Percentiles rank a stretch among this genome's conserved stretches.
These are phyloP conservation scores for Aradus depressus DNA, from an alignment of 2,888 invertebrate genomes.

Conservation along the genomic window DNA sequence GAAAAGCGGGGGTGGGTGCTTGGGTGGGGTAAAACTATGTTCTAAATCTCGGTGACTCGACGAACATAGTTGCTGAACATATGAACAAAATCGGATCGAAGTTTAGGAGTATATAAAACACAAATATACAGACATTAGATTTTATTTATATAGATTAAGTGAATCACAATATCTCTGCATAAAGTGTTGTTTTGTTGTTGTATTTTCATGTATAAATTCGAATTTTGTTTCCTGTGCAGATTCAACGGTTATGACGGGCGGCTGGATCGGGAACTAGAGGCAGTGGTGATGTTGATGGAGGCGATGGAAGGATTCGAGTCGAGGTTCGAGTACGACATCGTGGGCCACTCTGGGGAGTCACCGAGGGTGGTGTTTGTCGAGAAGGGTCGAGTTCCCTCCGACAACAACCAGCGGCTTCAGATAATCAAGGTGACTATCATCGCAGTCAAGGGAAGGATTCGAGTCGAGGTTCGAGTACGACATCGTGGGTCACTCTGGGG, in stretches of 20 bases:
- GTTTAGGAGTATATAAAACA: too few relatives aligned
- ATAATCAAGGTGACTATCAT: conserved; percentile 54
- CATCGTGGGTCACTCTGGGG: conserved; percentile 89
- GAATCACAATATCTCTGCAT: too few relatives aligned
- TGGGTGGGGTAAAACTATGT: too few relatives aligned
- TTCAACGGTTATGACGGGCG: conserved; percentile 93
- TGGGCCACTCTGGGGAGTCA: conserved; percentile 89
- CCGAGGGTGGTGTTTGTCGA: conserved; percentile 58
- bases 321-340: conserved; percentile 82
- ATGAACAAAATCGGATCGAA: too few relatives aligned
- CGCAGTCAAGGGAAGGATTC: too few relatives aligned
- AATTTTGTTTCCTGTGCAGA: conserved; percentile 37
- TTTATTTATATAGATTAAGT: too few relatives aligned
- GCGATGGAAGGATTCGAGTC: conserved; percentile 79
- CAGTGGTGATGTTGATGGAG: conserved; percentile 80
- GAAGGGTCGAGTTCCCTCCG: conserved; percentile 60
- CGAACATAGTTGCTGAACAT: too few relatives aligned
- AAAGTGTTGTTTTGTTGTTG: background rate
- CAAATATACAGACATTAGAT: too few relatives aligned
- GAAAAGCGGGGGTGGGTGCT: too few relatives aligned
- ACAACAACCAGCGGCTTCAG: conserved; percentile 78
- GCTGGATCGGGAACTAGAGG: conserved; percentile 81
- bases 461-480: conserved; percentile 85
- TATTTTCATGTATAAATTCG: background rate
- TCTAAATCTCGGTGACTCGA: too few relatives aligned